phyloP scores from a whole-genome alignment of 2,888 invertebrate genomes.

The Spilarctia lutea region DNA sequence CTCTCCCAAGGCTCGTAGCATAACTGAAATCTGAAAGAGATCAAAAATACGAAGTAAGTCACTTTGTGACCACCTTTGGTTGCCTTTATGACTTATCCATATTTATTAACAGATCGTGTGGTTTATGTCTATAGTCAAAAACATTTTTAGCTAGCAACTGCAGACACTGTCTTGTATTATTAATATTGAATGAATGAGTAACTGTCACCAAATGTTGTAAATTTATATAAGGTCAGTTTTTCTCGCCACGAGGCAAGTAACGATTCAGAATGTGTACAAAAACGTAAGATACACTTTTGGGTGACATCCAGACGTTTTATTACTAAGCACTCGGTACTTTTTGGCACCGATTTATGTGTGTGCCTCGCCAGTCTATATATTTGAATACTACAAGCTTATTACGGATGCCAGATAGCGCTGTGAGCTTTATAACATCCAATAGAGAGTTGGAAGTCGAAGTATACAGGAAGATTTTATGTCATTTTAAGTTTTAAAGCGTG shows the following conservation, averaged over 20 bases:
- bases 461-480: slow-evolving; percentile 28
- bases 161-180: not conserved
- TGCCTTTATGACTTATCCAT: not conserved
- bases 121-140: not conserved
- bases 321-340: slow-evolving; percentile 61
- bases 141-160: not conserved
- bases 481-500: slow-evolving; percentile 50
- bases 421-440: slow-evolving; percentile 37
- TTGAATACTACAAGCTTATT: slow-evolving; percentile 38
- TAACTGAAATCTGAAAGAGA: not conserved
- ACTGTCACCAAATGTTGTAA: not conserved
- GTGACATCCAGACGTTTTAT: slow-evolving; percentile 64
- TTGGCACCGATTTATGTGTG: slow-evolving; percentile 66
- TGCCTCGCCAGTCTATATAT: slow-evolving; percentile 54
- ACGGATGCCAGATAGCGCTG: slow-evolving; percentile 30
- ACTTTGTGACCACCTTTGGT: not conserved
- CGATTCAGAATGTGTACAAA: slow-evolving; percentile 45
- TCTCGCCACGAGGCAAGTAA: not conserved
- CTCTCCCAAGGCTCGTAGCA: not conserved
- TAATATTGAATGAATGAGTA: not conserved
- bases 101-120: not conserved
- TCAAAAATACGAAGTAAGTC: not conserved
- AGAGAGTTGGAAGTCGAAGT: slow-evolving; percentile 49
- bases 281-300: slow-evolving; percentile 62
- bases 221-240: slow-evolving; percentile 2